Percentiles rank a stretch among this genome's conserved stretches.
phyloP scores from a whole-genome alignment of 2,888 invertebrate genomes.

The Ectobius pallidus region DNA sequence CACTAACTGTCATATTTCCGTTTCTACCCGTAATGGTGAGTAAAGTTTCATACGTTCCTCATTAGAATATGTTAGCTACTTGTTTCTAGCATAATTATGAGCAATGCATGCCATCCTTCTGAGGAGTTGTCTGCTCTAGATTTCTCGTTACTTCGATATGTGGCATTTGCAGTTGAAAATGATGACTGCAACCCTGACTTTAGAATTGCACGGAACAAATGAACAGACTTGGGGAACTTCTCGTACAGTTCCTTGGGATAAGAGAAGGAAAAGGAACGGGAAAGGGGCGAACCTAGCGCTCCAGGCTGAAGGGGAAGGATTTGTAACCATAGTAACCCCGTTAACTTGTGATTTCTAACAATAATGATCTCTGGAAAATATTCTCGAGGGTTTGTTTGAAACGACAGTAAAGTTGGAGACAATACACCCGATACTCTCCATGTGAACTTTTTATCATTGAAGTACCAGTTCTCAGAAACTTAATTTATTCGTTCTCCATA shows the following conservation, averaged over 20 bases:
- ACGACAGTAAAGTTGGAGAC: not conserved
- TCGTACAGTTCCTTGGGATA: not conserved
- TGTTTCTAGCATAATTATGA: too few relatives aligned
- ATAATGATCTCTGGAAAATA: not conserved
- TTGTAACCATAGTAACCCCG: constrained; percentile 1
- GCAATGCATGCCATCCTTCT: too few relatives aligned
- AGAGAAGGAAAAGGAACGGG: not conserved
- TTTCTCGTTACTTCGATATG: not conserved
- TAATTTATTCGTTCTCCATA: too few relatives aligned
- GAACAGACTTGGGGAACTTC: not conserved
- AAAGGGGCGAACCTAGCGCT: not conserved
- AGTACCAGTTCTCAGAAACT: too few relatives aligned
- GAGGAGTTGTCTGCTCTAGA: too few relatives aligned
- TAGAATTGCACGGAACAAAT: not conserved
- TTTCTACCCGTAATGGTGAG: too few relatives aligned
- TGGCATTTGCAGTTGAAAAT: not conserved
- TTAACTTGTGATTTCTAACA: constrained; percentile 7
- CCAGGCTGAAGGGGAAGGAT: not conserved
- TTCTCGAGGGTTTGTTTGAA: not conserved
- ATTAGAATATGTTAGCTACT: too few relatives aligned
- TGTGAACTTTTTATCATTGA: too few relatives aligned
- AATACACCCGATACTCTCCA: too few relatives aligned
- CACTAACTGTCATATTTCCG: too few relatives aligned
- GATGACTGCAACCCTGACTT: not conserved
- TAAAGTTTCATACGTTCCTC: too few relatives aligned